phyloP scores from a whole-genome alignment of 64 coral and sea anemone genomes.

The Dendrophyllia cribrosa region DNA sequence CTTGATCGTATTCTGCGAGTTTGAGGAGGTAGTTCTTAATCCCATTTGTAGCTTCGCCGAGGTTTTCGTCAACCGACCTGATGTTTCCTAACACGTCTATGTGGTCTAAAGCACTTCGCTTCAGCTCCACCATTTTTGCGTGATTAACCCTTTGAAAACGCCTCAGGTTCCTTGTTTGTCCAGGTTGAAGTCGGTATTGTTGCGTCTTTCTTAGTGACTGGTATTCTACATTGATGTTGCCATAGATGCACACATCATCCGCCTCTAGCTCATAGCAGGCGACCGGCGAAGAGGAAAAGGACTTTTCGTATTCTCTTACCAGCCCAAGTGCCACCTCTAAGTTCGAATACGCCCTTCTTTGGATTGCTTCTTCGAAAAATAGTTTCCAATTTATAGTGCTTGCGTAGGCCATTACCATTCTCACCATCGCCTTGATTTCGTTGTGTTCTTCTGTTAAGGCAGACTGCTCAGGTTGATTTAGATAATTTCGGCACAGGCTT shows the following conservation, averaged over 20 bases:
- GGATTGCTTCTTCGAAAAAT: neutral
- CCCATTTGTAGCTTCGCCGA: neutral
- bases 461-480: conserved; percentile 10
- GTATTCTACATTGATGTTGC: conserved; percentile 19
- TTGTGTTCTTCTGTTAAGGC: neutral
- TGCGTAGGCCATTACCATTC: conserved; percentile 4
- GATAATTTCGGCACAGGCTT: conserved; percentile 16
- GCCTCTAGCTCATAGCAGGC: conserved; percentile 43
- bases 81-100: neutral
- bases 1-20: conserved; percentile 58
- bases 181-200: neutral
- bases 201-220: conserved; percentile 1
- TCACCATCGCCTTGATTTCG: neutral
- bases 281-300: conserved; percentile 4
- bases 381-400: conserved; percentile 10
- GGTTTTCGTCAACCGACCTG: conserved; percentile 38
- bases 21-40: conserved; percentile 19
- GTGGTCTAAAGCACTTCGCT: conserved; percentile 3
- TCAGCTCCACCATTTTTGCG: conserved; percentile 11
- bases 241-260: conserved; percentile 8
- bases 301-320: conserved; percentile 2
- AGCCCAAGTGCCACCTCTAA: neutral
- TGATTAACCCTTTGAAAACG: neutral
- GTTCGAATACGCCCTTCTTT: neutral
- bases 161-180: neutral